A percentile compares a stretch with the other conserved stretches of the same genome.
Evolutionary conservation across 2,113 vertebrate genomes (phyloP).

Genomic region (Marmota monax): DNA sequence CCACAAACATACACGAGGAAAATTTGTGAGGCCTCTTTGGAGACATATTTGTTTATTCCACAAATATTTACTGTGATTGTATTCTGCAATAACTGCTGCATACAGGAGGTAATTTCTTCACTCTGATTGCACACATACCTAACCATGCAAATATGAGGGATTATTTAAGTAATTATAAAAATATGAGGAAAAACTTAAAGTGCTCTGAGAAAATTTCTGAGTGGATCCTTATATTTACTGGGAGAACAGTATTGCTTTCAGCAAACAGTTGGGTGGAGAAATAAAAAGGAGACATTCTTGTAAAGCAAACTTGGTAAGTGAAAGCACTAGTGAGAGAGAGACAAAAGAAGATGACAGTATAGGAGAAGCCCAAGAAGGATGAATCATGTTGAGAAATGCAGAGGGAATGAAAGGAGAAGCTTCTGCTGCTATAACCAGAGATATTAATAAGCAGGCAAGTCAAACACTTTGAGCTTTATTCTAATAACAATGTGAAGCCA

Average conservation of each 20-base stretch:
- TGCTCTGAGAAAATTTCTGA: neutral
- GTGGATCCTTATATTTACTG: neutral
- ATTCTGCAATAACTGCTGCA: neutral
- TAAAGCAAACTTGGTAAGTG: neutral
- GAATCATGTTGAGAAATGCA: neutral
- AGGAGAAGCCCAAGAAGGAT: neutral
- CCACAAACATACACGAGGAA: rapidly evolving
- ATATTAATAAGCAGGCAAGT: neutral
- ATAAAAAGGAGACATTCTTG: neutral
- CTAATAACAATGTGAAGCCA: neutral
- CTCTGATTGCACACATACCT: neutral
- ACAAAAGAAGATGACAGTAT: neutral
- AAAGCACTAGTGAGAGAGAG: neutral
- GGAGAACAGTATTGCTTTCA: neutral
- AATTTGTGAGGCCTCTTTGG: neutral
- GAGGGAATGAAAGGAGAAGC: neutral
- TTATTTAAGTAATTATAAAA: neutral
- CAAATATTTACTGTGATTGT: neutral
- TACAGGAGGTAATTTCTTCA: neutral
- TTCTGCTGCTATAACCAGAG: neutral
- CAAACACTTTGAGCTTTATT: neutral
- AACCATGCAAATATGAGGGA: neutral
- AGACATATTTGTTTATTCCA: neutral
- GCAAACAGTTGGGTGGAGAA: neutral
- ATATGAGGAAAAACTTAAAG: neutral